phyloP scores from a whole-genome alignment of 2,113 vertebrate genomes.

The Ailuropoda melanoleuca region DNA sequence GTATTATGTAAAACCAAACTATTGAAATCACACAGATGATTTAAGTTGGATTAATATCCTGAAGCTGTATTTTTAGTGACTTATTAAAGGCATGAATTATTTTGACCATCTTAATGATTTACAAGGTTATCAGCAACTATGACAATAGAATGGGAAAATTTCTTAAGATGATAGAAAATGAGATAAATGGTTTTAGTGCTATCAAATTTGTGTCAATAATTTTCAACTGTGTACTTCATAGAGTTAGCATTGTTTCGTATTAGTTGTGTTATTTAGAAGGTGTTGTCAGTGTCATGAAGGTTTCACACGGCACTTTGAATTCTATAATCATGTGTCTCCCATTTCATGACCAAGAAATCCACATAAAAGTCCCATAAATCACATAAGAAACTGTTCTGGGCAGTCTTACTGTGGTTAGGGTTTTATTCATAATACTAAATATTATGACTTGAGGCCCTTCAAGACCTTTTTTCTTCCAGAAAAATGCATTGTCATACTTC shows the following conservation, averaged over 20 bases:
- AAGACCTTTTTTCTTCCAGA: not conserved
- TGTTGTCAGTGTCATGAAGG: not conserved
- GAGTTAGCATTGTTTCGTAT: not conserved
- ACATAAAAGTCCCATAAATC: not conserved
- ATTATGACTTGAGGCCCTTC: not conserved
- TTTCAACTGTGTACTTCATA: not conserved
- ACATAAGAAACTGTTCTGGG: not conserved
- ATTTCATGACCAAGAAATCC: conserved; percentile 26
- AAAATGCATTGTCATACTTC: not conserved
- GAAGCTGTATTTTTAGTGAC: conserved; percentile 46
- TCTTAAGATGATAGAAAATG: conserved; percentile 25
- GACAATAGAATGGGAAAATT: not conserved
- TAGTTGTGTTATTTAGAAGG: not conserved
- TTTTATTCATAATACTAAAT: not conserved
- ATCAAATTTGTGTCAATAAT: conserved; percentile 1
- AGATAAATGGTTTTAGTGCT: not conserved
- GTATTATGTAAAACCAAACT: conserved; percentile 6
- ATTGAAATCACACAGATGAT: conserved; percentile 21
- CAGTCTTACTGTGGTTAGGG: not conserved
- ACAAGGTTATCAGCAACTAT: conserved; percentile 3
- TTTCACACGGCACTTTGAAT: not conserved
- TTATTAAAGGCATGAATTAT: conserved; percentile 10
- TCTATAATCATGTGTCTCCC: not conserved
- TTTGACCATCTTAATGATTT: conserved; percentile 54
- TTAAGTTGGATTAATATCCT: conserved; percentile 48